Evolutionary conservation across 2,797 vertebrate species (phyloP).

Genomic region (Myotis daubentonii): DNA sequence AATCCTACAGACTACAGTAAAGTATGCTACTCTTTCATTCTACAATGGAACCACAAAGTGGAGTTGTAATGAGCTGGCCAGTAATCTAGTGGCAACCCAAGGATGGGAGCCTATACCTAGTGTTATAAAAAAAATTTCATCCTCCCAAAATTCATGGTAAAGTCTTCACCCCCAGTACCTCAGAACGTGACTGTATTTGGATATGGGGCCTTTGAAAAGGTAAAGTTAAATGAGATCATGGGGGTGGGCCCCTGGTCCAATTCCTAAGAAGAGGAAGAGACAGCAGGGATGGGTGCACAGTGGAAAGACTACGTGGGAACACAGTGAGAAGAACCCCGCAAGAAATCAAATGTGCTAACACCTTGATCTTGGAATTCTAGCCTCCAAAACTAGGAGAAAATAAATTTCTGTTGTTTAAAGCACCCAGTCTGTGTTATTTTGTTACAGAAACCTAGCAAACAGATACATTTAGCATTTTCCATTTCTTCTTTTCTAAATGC

Average conservation of each 20-base stretch:
- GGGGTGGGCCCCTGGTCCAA: background rate
- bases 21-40: background rate
- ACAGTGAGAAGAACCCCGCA: background rate
- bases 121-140: background rate
- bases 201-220: background rate
- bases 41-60: background rate
- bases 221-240: background rate
- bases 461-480: background rate
- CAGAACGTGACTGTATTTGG: background rate
- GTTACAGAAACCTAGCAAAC: background rate
- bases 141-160: background rate
- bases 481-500: slow-evolving; percentile 38
- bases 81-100: background rate
- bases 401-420: background rate
- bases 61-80: background rate
- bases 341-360: background rate
- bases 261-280: background rate
- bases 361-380: background rate
- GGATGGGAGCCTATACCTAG: background rate
- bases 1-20: slow-evolving; percentile 10
- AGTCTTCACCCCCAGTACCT: background rate
- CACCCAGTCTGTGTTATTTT: background rate
- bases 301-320: background rate
- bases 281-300: background rate
- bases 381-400: background rate